Evolutionary conservation across 92 coral and sea anemone genomes (phyloP), one percentile per base, ranked within the genome.

Genomic region (Bergia sp.): DNA sequence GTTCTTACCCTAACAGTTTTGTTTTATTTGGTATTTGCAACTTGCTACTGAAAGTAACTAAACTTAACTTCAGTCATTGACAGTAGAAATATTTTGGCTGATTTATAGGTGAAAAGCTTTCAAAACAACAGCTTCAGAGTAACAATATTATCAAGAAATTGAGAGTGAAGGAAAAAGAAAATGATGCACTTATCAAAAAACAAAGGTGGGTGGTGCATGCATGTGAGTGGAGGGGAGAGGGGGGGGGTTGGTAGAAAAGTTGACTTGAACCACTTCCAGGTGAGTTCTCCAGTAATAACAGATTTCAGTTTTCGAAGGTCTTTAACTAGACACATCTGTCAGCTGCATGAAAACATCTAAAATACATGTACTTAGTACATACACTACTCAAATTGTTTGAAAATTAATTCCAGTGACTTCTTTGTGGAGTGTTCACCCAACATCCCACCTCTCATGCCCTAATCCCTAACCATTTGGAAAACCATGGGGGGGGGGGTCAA

Each of bases 121-220:
- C 99, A 38, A 95, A 96, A 86, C 97, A 97, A 81, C 94, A 96
- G 73, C 96, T 97, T 18, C 99, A 97, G 85, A 93, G 97, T 55
- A 95, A 96, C 91, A 97, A 93, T 64, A 93, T 92, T 58, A 91
- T 97, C 40, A 97, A 94, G 94, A 97, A 96, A 81, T 90, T 97
- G 41, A 92, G 99, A 92, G 93, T 92, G 41, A 97, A 97, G 44
- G 99, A 97, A 80, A 97, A 97, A 90, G 99, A 97, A 75, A 93
- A 80, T 69, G 98, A 93, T 38, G 64, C 91, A 43, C 91, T 94
- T 0, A 93, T 94, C 47, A 95, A 92, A 73, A 95, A 94, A 44
- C 94, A 91, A 86, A 91, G 91, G 99, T 96, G 82, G 65, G 76
- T 65, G 58, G 58, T 58, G 7, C 8, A n/a, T 77, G 8, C 9